Conservation (phyloP, 2,888 invertebrate species). For the Chloroclysta siterata region DNA sequence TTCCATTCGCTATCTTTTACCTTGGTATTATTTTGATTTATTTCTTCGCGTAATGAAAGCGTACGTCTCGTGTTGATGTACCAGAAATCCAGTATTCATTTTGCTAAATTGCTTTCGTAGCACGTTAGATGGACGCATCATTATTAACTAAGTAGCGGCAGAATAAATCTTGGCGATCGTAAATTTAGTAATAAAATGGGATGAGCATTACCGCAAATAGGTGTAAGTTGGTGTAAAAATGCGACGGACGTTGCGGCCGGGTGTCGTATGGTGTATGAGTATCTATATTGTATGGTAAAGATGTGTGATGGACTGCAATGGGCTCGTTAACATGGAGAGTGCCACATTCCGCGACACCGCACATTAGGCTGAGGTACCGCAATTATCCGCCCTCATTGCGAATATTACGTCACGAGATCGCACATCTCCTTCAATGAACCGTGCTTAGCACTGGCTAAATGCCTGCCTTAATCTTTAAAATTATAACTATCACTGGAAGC, state of each 20-base stretch:
- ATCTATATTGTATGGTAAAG: slow-evolving; percentile 34
- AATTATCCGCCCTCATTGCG: slow-evolving; percentile 61
- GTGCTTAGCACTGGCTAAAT: slow-evolving; percentile 11
- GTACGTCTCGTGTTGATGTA: slow-evolving; percentile 78
- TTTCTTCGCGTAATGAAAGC: slow-evolving; percentile 79
- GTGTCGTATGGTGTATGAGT: slow-evolving; percentile 43
- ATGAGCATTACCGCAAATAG: slow-evolving; percentile 72
- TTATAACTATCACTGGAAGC: neutral
- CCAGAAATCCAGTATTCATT: slow-evolving; percentile 71
- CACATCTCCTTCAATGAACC: slow-evolving; percentile 46
- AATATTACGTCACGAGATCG: slow-evolving; percentile 40
- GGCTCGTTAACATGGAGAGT: slow-evolving; percentile 74
- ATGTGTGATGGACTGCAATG: slow-evolving; percentile 61
- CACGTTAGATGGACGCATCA: slow-evolving; percentile 53
- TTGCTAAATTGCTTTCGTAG: slow-evolving; percentile 56
- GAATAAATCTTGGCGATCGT: slow-evolving; percentile 58
- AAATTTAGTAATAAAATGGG: slow-evolving; percentile 66
- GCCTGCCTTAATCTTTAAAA: neutral
- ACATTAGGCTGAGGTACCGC: slow-evolving; percentile 68
- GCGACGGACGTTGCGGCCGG: slow-evolving; percentile 69
- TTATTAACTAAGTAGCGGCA: slow-evolving; percentile 63
- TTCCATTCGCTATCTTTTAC: slow-evolving; percentile 83
- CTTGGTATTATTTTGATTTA: slow-evolving; percentile 84
- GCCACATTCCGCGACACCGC: slow-evolving; percentile 73
- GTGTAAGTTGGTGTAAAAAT: slow-evolving; percentile 65